Evolutionary conservation across 2,888 invertebrate species (phyloP).

Genomic region (Sesia bembeciformis): DNA sequence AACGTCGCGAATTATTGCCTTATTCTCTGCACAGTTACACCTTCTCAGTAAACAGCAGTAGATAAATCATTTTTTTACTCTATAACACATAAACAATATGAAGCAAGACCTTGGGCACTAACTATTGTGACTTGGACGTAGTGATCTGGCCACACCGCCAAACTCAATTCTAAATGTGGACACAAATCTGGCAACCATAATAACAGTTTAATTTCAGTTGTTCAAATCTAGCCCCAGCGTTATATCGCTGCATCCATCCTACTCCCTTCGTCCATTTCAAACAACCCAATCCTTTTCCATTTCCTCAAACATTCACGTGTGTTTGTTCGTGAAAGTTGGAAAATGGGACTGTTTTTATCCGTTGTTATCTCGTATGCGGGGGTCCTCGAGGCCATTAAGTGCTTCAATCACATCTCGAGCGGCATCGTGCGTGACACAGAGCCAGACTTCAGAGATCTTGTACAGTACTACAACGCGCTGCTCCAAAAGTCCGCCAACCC

Average conservation of each 20-base stretch:
- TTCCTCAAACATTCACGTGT: constrained; percentile 16
- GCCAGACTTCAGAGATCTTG: constrained; percentile 52
- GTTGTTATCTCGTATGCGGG: constrained; percentile 84
- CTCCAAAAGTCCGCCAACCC: constrained; percentile 43
- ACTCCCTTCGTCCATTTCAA: constrained; percentile 39
- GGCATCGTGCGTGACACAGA: constrained; percentile 54
- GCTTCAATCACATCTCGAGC: constrained; percentile 65
- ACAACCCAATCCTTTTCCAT: constrained; percentile 30
- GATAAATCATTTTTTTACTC: constrained; percentile 4
- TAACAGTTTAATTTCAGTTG: constrained; percentile 72
- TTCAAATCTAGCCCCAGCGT: constrained; percentile 67
- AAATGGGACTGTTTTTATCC: constrained; percentile 84
- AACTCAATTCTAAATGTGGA: constrained; percentile 65
- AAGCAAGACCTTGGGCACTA: constrained; percentile 27
- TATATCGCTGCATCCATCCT: constrained; percentile 56
- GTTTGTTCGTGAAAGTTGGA: constrained; percentile 14
- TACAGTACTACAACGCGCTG: constrained; percentile 49
- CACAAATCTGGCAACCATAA: constrained; percentile 62
- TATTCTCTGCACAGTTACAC: too few relatives aligned
- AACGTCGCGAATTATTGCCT: too few relatives aligned
- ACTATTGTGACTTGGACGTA: constrained; percentile 32
- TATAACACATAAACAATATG: constrained; percentile 4
- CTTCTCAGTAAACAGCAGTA: neutral
- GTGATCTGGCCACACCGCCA: constrained; percentile 57
- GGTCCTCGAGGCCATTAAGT: constrained; percentile 78